Evolutionary conservation across 23 tunicate genomes (phyloP).

Genomic region (Botrylloides violaceus): DNA sequence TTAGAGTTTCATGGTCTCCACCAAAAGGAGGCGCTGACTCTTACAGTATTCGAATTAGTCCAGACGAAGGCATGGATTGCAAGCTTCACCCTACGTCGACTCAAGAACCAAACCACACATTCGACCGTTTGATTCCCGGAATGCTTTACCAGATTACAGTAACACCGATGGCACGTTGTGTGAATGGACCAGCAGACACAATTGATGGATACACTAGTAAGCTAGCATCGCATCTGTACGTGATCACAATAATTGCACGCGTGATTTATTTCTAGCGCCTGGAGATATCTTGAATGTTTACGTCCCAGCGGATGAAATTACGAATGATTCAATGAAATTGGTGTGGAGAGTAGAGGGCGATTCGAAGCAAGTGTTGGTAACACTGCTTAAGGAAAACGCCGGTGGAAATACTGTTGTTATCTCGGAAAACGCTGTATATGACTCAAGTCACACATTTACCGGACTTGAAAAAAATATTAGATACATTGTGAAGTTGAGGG

Average conservation of each 20-base stretch:
- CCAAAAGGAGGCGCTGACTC: slow-evolving; percentile 67
- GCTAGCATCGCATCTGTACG: background rate
- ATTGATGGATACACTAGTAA: slow-evolving; percentile 54
- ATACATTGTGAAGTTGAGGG: slow-evolving; percentile 46
- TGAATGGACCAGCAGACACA: slow-evolving; percentile 29
- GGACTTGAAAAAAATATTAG: slow-evolving; percentile 41
- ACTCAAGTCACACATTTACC: slow-evolving; percentile 20
- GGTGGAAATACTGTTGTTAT: slow-evolving; percentile 16
- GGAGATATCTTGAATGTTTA: slow-evolving; percentile 64
- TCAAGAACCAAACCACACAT: slow-evolving; percentile 7
- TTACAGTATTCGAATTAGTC: slow-evolving; percentile 20
- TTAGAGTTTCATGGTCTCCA: slow-evolving; percentile 47
- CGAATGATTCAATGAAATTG: slow-evolving; percentile 33
- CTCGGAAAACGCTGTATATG: background rate
- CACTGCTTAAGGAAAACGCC: slow-evolving; percentile 24
- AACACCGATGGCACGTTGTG: slow-evolving; percentile 31
- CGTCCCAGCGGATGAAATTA: slow-evolving; percentile 45
- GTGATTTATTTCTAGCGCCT: slow-evolving; percentile 40
- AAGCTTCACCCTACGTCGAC: slow-evolving; percentile 14
- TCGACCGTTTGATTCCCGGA: slow-evolving; percentile 47
- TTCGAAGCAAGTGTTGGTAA: slow-evolving; percentile 44
- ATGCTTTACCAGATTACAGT: slow-evolving; percentile 36
- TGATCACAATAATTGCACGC: background rate
- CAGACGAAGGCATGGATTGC: slow-evolving; percentile 13
- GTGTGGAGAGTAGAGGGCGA: slow-evolving; percentile 80